Evolutionary conservation across 2,113 vertebrate species (phyloP), one percentile per base, ranked within the genome.

Genomic region (Pelecanus crispus): DNA sequence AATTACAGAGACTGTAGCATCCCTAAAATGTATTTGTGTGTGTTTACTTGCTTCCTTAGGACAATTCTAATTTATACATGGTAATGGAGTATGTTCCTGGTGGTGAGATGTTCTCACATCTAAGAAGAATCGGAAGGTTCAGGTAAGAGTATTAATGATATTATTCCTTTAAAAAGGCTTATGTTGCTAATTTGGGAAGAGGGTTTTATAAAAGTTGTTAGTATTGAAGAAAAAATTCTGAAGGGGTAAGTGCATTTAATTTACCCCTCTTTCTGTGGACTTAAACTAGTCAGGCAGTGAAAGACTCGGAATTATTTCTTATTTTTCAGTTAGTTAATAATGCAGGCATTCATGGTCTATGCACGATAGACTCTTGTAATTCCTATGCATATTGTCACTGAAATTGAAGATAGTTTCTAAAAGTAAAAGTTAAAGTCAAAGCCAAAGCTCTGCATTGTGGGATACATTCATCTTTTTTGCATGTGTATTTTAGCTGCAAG

Each of bases 21-120:
- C 29, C 67, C 62, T 73, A 34, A 62, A 42, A 16, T 6, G 9
- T 75, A 75, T 56, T 61, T 74, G 3, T 77, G 4, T 90, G 20
- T 91, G 49, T 95, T 97, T 86, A n/a, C 65, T 97, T 91, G 31
- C 66, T 72, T 87, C 65, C 83, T 91, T 97, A 99, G 99, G 99
- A 99, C 98, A 99, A 99, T 98, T 99, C 99, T 98, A 99, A 99
- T 98, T 99, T 99, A 98, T 99, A 99, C 98, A 99, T 99, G 99
- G 98, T 99, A 97, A 99, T 99, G 99, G 99, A 99, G 97, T 99
- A 99, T 96, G 99, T 99, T 82, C 99, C 99, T 63, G 99, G 99
- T 65, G 99, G 99, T 95, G 99, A 99, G 98, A 99, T 99, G 99
- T 99, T 99, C 97, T 99, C 99, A 95, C 99, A 99, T 98, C 99